A percentile compares a stretch with the other conserved stretches of the same genome.
Evolutionary conservation across 2,888 invertebrate genomes (phyloP).

Genomic region (Aleiodes alternator): DNA sequence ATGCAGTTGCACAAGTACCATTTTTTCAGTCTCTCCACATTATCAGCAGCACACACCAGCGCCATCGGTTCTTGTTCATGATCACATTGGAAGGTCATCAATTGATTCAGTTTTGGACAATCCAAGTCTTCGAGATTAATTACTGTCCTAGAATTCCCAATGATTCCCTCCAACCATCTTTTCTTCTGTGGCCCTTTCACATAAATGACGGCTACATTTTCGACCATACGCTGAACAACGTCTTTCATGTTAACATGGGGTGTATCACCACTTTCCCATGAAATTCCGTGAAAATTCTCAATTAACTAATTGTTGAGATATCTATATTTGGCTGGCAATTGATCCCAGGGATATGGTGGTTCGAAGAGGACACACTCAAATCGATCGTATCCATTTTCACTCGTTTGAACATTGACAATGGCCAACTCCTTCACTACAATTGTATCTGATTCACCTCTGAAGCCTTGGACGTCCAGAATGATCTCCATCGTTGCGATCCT

Average conservation of each 20-base stretch:
- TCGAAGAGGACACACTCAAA: background rate
- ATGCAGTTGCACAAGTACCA: background rate
- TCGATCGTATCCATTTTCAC: background rate
- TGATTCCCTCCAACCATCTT: background rate
- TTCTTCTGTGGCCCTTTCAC: background rate
- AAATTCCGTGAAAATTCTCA: background rate
- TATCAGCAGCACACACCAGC: slow-evolving; percentile 1
- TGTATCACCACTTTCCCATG: background rate
- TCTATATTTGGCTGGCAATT: background rate
- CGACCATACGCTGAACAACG: background rate
- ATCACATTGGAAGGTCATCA: background rate
- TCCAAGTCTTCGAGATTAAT: background rate
- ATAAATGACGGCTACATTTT: background rate
- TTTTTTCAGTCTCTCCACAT: background rate
- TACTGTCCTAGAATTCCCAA: background rate
- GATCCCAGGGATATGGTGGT: background rate
- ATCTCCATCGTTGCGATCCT: background rate
- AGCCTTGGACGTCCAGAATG: no score
- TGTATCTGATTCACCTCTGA: no score
- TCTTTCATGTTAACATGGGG: background rate
- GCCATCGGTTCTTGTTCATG: background rate
- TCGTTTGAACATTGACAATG: no score
- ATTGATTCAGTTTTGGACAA: background rate
- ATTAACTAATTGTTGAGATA: background rate
- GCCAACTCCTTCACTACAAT: no score